A percentile compares a stretch with the other conserved stretches of the same genome.
Evolutionary conservation across 2,888 invertebrate genomes (phyloP).

Genomic region (Eristalinus sepulchralis): DNA sequence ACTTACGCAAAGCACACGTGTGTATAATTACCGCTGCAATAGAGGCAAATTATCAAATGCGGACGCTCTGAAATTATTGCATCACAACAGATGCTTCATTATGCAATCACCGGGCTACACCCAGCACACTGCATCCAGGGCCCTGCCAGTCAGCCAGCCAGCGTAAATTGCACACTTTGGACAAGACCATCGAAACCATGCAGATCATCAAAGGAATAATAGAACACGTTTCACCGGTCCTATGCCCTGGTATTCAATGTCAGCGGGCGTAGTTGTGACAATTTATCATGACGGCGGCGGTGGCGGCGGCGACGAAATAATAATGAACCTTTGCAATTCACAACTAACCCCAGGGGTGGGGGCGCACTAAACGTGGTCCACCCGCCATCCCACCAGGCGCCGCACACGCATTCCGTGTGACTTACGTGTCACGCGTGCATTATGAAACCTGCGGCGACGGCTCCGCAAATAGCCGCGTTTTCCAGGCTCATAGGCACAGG

Average conservation of each 20-base stretch:
- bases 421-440: slow-evolving; percentile 52
- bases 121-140: not conserved
- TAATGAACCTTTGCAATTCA: slow-evolving; percentile 3
- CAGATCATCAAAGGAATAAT: not conserved
- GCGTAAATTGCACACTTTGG: not conserved
- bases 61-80: not conserved
- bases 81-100: not conserved
- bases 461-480: slow-evolving; percentile 31
- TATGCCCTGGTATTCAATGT: not conserved
- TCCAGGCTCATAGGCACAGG: slow-evolving; percentile 6
- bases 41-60: not conserved
- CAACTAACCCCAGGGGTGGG: not conserved
- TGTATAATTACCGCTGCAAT: not conserved
- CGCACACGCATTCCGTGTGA: slow-evolving; percentile 34
- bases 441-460: slow-evolving; percentile 28
- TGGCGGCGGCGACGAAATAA: not conserved
- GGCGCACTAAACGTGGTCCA: not conserved
- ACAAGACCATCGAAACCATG: not conserved
- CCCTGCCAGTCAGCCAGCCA: no score
- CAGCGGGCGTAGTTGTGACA: not conserved
- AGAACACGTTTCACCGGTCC: not conserved
- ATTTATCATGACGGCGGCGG: not conserved
- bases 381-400: not conserved
- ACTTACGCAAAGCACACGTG: not conserved
- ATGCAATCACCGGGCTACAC: not conserved